Evolutionary conservation across 2,113 vertebrate genomes (phyloP).

Genomic region (Crotalus tigris): DNA sequence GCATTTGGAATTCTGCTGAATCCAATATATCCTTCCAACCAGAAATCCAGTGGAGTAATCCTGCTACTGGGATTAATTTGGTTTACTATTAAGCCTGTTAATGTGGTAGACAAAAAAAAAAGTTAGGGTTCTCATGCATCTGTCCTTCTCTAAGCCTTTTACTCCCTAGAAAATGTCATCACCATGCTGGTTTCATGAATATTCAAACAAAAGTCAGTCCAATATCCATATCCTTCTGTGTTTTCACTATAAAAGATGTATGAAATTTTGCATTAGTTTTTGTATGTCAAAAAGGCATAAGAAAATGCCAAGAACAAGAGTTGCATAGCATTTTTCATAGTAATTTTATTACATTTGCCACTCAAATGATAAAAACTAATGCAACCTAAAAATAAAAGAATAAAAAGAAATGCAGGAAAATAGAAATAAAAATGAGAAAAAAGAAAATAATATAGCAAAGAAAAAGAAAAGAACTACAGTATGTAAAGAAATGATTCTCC

Average conservation of each 20-base stretch:
- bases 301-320: neutral
- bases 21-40: neutral
- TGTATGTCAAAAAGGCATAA: neutral
- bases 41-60: neutral
- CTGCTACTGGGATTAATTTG: neutral
- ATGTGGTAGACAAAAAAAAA: neutral
- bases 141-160: neutral
- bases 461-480: neutral
- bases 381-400: neutral
- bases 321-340: neutral
- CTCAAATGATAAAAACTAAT: neutral
- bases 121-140: neutral
- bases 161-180: neutral
- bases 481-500: neutral
- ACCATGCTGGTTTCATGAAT: neutral
- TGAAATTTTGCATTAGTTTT: neutral
- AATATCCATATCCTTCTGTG: neutral
- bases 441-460: neutral
- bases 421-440: neutral
- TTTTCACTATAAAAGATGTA: neutral
- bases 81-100: neutral
- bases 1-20: neutral
- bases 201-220: neutral
- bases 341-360: neutral
- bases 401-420: neutral